Conservation (phyloP, 1,140 invertebrate genomes). For the Cydia strobilella region DNA sequence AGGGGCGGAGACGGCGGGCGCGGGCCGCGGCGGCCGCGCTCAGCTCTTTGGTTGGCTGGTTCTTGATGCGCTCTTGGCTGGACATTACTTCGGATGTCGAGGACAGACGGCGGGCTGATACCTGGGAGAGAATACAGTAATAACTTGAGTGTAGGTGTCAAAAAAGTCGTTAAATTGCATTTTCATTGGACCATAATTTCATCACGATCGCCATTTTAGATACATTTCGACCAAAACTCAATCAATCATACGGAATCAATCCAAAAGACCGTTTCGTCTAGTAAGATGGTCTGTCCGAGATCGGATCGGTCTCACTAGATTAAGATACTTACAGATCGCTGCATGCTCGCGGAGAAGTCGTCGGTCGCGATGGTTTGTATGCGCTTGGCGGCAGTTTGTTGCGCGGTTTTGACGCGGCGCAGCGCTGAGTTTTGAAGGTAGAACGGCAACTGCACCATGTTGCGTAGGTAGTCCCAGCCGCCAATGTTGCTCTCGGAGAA, state of each 20-base stretch:
- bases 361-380: conserved; percentile 81
- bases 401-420: conserved; percentile 91
- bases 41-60: conserved; percentile 53
- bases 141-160: no score
- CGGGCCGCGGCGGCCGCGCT: conserved; percentile 41
- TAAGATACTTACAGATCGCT: conserved; percentile 69
- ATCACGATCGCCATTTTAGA: no score
- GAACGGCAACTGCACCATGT: conserved; percentile 98
- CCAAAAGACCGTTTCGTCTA: no score
- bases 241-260: no score
- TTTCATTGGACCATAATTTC: no score
- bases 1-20: conserved; percentile 86
- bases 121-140: conserved; percentile 44
- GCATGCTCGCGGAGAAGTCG: conserved; percentile 72
- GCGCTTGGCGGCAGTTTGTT: conserved; percentile 86
- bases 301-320: no score
- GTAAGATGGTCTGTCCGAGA: no score
- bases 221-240: no score
- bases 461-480: conserved; percentile 96
- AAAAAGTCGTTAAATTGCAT: no score
- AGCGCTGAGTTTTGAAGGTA: conserved; percentile 98
- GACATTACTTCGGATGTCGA: conserved; percentile 90
- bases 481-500: conserved; percentile 95
- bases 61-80: conserved; percentile 83
- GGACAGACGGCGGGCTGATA: conserved; percentile 87